A percentile compares a stretch with the other conserved stretches of the same genome.
These are phyloP conservation scores for Phalera bucephala DNA, from an alignment of 2,888 invertebrate genomes.

Conservation along the genomic window DNA sequence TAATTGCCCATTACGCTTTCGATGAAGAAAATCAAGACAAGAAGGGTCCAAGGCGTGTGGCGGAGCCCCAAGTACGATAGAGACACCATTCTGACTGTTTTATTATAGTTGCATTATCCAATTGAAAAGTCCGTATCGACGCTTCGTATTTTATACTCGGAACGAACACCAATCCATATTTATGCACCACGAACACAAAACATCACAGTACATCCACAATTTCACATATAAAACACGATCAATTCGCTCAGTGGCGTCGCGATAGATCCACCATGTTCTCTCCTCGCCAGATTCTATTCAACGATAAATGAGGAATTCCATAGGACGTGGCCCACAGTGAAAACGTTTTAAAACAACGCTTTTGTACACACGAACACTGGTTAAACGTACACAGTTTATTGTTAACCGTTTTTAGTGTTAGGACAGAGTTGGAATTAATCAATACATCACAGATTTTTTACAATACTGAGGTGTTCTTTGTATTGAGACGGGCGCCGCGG, in stretches of 20 bases:
- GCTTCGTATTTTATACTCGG: background rate
- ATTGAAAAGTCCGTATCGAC: conserved; percentile 35
- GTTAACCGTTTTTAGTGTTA: conserved; percentile 49
- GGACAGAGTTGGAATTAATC: conserved; percentile 77
- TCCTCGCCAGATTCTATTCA: conserved; percentile 76
- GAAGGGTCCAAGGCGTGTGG: conserved; percentile 77
- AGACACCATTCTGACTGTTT: conserved; percentile 74
- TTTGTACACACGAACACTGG: conserved; percentile 39
- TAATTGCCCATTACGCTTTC: conserved; percentile 88
- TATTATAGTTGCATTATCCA: conserved; percentile 62
- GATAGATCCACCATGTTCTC: conserved; percentile 78
- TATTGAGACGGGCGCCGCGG: conserved; percentile 67
- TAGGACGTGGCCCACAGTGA: conserved; percentile 71
- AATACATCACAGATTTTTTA: conserved; percentile 83
- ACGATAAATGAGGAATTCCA: conserved; percentile 82
- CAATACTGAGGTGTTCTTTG: conserved; percentile 80
- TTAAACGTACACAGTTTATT: conserved; percentile 35
- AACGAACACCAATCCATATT: conserved; percentile 73
- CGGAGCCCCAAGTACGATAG: conserved; percentile 68
- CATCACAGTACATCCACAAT: conserved; percentile 42
- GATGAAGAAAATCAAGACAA: conserved; percentile 84
- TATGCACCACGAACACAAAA: conserved; percentile 37
- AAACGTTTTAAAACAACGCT: conserved; percentile 58
- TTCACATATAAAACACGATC: conserved; percentile 66
- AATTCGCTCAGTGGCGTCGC: conserved; percentile 65